Evolutionary conservation across 2,113 vertebrate species (phyloP), one percentile per base, ranked within the genome.

Genomic region (Tychaedon coryphoeus): DNA sequence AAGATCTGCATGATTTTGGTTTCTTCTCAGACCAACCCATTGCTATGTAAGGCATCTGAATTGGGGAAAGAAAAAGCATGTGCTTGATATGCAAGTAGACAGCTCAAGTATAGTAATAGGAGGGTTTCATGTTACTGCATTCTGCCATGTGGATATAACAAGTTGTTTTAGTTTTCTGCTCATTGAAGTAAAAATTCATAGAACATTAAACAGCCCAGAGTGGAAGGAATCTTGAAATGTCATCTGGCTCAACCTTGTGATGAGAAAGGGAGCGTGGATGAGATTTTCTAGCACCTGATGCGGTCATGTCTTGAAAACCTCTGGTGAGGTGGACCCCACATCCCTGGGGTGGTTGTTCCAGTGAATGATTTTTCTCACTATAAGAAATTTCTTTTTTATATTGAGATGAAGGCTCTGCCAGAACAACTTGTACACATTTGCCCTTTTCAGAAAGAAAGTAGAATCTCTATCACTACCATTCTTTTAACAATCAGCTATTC

Each of bases 281-380:
- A 51, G 69, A 58, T 73, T 60, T 58, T 58, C 33, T n/a, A 29
- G 28, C 10, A 38, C 18, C 10, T 36, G 29, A 15, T 38, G 22
- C 0, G 7, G 43, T 43, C 51, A 28, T 0, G 0, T 48, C 36
- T 66, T 2, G 12, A 58, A 91, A 80, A 43, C 19, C 17, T 76
- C 10, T 29, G 36, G 17, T 60, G 40, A 14, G 13, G 19, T 26
- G 12, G 28, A 43, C 19, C 54, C 50, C 10, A 40, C 8, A 8
- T 56, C 18, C 56, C 45, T 74, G 22, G 19, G 28, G 5, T 47
- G 47, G 19, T 51, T 66, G 31, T 67, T 91, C 43, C 62, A 72
- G 26, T 38, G n/a, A 48, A 34, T n/a, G 22, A n/a, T 43, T 42
- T 17, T 66, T 88, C 53, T 85, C 24, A 33, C 18, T 48, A 1